Evolutionary conservation across 2,888 invertebrate species (phyloP).

Genomic region (Urechis unicinctus): DNA sequence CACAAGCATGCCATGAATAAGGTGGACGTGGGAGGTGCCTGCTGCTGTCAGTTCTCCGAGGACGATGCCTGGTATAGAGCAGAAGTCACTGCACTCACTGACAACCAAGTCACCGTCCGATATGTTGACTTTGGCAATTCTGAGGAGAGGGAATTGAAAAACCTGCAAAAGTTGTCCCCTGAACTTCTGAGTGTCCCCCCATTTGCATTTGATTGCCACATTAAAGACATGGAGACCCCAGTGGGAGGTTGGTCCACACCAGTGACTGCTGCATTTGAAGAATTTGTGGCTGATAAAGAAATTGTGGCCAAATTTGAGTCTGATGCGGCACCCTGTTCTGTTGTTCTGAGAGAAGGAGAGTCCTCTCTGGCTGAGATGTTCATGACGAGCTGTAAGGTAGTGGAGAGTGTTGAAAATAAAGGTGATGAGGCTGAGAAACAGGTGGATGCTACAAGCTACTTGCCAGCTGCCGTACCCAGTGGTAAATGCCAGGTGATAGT

Average conservation of each 20-base stretch:
- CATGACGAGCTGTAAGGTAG: background rate
- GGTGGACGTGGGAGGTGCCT: constrained; percentile 4
- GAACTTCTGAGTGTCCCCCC: background rate
- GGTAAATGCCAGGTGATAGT: background rate
- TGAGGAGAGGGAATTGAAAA: constrained; percentile 9
- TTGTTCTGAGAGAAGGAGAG: background rate
- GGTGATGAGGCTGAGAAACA: background rate
- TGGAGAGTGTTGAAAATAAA: background rate
- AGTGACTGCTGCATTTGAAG: background rate
- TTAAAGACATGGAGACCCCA: background rate
- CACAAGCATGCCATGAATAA: background rate
- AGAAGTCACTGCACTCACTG: constrained; percentile 18
- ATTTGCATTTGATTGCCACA: background rate
- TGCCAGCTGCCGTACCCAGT: background rate
- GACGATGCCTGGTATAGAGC: constrained; percentile 37
- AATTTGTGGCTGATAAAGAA: background rate
- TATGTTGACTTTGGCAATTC: constrained; percentile 43
- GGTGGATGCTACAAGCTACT: background rate
- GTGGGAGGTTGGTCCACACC: background rate
- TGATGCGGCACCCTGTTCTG: background rate
- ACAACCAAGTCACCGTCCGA: constrained; percentile 3
- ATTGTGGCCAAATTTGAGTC: background rate
- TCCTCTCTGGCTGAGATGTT: background rate
- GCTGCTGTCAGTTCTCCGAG: constrained; percentile 23
- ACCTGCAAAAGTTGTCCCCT: background rate